Conservation (phyloP, 2,888 invertebrate species). For the Euplexia lucipara region DNA sequence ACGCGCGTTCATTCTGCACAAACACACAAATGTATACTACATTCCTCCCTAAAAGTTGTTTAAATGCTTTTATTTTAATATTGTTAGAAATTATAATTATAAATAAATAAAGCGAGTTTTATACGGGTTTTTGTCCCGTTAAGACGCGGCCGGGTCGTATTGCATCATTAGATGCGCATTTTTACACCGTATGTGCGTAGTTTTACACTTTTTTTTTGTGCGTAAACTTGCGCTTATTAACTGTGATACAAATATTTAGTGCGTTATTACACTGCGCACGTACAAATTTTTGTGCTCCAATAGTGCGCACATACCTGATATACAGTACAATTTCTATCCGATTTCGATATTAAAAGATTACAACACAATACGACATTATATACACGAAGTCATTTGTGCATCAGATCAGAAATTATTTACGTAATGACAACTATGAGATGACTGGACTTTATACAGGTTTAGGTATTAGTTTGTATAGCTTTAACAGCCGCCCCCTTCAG, state of each 20-base stretch:
- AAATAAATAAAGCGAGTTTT: conserved; percentile 80
- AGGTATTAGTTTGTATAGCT: conserved; percentile 25
- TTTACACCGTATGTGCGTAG: conserved; percentile 23
- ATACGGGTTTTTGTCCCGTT: conserved; percentile 48
- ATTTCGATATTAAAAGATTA: conserved; percentile 47
- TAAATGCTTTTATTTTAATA: conserved; percentile 84
- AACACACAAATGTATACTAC: conserved; percentile 73
- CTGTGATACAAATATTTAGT: conserved; percentile 42
- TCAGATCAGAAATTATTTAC: conserved; percentile 52
- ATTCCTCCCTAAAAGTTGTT: conserved; percentile 78
- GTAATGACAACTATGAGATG: conserved; percentile 49
- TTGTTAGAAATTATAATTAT: conserved; percentile 72
- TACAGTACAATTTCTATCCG: conserved; percentile 50
- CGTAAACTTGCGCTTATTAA: conserved; percentile 31
- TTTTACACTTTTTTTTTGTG: conserved; percentile 39
- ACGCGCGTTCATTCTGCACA: conserved; percentile 50
- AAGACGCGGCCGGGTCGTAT: conserved; percentile 51
- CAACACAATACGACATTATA: conserved; percentile 58
- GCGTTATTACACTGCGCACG: conserved; percentile 32
- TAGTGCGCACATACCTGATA: conserved; percentile 45
- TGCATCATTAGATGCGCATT: conserved; percentile 28
- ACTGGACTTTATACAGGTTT: conserved; percentile 59
- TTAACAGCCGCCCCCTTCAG: conserved; percentile 55
- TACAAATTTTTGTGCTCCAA: conserved; percentile 33
- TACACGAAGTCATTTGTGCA: conserved; percentile 60